Percentiles rank a stretch among this genome's conserved stretches.
These are phyloP conservation scores for Ageneiosus marmoratus DNA, from an alignment of 2,113 vertebrate genomes.

Conservation along the genomic window DNA sequence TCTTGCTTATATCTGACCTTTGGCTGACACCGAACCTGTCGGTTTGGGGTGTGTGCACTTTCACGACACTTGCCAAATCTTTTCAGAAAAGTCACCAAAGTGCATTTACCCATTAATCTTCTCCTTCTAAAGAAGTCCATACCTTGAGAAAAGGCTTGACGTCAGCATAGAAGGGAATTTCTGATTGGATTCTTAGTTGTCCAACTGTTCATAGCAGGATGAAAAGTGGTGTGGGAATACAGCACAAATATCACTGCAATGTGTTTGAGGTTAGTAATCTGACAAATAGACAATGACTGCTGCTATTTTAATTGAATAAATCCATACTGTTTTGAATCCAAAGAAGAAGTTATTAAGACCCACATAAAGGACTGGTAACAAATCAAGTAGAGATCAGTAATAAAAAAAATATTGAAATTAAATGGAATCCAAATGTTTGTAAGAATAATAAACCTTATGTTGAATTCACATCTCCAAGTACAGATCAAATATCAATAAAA, in stretches of 20 bases:
- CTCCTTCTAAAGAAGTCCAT: slow-evolving; percentile 23
- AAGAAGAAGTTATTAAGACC: background rate
- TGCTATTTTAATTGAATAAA: background rate
- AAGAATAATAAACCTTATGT: background rate
- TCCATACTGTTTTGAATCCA: background rate
- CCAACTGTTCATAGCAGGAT: slow-evolving; percentile 19
- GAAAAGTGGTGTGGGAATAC: background rate
- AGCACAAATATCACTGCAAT: background rate
- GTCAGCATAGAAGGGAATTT: background rate
- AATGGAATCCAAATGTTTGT: background rate
- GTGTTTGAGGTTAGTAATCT: background rate
- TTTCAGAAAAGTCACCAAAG: slow-evolving; percentile 16
- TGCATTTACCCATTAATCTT: slow-evolving; percentile 12
- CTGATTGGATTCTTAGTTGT: slow-evolving; percentile 13
- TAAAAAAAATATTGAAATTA: background rate
- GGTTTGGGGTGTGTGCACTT: slow-evolving; percentile 7
- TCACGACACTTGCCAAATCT: background rate
- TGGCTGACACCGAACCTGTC: slow-evolving; percentile 55
- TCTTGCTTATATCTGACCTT: slow-evolving; percentile 56
- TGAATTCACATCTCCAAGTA: background rate
- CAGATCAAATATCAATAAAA: background rate
- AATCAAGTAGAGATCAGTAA: background rate
- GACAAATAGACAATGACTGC: background rate
- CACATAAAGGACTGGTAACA: background rate
- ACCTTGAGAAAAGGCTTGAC: background rate